These are phyloP conservation scores for Myoxocephalus aenaeus DNA, from an alignment of 2,797 vertebrate genomes.

Conservation along the genomic window DNA sequence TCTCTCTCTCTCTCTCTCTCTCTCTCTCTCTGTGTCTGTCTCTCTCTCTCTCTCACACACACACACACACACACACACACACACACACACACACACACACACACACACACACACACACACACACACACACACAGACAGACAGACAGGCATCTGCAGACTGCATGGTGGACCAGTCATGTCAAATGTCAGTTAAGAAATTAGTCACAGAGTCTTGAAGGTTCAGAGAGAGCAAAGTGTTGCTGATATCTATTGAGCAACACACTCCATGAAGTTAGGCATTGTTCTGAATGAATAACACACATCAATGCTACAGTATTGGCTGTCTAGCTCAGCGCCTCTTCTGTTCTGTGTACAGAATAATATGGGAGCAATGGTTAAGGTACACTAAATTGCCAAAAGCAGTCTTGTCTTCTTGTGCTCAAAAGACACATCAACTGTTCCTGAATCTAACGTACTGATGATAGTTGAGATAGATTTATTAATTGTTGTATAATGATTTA, in stretches of 20 bases:
- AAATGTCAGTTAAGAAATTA: conserved; percentile 64
- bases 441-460: background rate
- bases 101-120: conserved; percentile 17
- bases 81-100: conserved; percentile 22
- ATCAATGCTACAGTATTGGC: background rate
- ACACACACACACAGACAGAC: conserved; percentile 14
- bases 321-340: background rate
- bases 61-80: conserved; percentile 7
- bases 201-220: conserved; percentile 46
- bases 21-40: no score
- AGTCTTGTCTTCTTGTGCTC: background rate
- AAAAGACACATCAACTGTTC: background rate
- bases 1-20: no score
- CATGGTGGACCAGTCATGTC: conserved; percentile 53
- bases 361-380: background rate
- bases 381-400: background rate
- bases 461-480: background rate
- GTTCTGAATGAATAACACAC: conserved; percentile 40
- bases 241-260: conserved; percentile 30
- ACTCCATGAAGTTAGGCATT: conserved; percentile 28
- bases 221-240: conserved; percentile 40
- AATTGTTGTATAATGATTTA: background rate
- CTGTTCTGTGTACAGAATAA: background rate
- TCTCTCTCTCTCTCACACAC: conserved; percentile 1
- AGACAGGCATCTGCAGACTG: conserved; percentile 46